phyloP scores from a whole-genome alignment of 37 sponge, comb jelly and placozoan genomes.

The Diacarnus erythraeanus region DNA sequence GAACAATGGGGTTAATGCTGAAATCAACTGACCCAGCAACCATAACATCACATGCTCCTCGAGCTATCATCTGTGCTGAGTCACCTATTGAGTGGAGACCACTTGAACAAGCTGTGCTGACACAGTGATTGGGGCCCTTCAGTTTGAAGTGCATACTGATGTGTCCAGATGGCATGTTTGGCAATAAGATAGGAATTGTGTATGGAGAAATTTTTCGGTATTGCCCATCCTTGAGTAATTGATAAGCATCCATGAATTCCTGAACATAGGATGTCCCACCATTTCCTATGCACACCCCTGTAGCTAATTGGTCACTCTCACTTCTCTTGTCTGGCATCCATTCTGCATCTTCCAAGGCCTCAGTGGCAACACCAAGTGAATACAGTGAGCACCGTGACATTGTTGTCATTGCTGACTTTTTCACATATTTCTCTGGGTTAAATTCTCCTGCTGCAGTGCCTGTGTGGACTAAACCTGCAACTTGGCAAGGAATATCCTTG shows the following conservation, averaged over 20 bases:
- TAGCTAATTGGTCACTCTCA: slow-evolving; percentile 7
- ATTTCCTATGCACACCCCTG: slow-evolving; percentile 57
- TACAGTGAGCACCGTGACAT: slow-evolving; percentile 44
- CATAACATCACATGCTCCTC: slow-evolving; percentile 83
- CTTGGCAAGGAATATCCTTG: slow-evolving; percentile 39
- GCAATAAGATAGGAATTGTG: slow-evolving; percentile 83
- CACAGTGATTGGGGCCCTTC: slow-evolving; percentile 89
- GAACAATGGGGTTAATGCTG: slow-evolving; percentile 39
- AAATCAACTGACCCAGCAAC: slow-evolving; percentile 83
- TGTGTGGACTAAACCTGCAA: slow-evolving; percentile 68
- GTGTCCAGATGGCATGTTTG: slow-evolving; percentile 82
- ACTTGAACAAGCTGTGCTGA: slow-evolving; percentile 90
- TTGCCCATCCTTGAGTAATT: slow-evolving; percentile 11
- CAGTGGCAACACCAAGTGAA: slow-evolving; percentile 51
- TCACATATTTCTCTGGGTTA: slow-evolving; percentile 33
- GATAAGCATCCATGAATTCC: slow-evolving; percentile 5
- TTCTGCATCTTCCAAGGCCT: slow-evolving; percentile 60
- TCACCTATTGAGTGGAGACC: slow-evolving; percentile 89
- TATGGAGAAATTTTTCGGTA: slow-evolving; percentile 84
- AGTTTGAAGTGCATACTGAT: slow-evolving; percentile 75
- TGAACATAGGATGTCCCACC: not conserved
- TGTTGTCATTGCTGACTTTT: slow-evolving; percentile 39
- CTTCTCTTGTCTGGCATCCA: slow-evolving; percentile 19
- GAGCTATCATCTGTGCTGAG: slow-evolving; percentile 61
- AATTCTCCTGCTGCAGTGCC: slow-evolving; percentile 46